Conservation (phyloP, 2,113 vertebrate genomes). For the Phaethornis superciliosus region DNA sequence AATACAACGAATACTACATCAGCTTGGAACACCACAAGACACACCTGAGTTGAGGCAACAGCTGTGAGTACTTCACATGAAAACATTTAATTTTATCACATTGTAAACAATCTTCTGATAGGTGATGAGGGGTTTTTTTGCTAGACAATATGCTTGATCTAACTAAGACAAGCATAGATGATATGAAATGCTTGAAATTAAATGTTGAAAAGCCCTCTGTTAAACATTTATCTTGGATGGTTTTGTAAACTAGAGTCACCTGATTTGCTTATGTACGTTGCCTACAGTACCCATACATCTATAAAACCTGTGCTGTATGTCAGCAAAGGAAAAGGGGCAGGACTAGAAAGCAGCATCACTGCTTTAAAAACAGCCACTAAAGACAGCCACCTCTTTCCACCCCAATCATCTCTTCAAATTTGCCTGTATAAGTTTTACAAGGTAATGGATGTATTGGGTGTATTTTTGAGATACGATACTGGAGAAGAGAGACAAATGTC, state of each 20-base stretch:
- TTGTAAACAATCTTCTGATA: neutral
- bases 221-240: neutral
- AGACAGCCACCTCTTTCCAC: neutral
- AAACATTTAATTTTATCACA: neutral
- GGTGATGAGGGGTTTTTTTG: neutral
- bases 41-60: slow-evolving; percentile 84
- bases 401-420: neutral
- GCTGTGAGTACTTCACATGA: slow-evolving; percentile 85
- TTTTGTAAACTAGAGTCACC: neutral
- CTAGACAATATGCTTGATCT: neutral
- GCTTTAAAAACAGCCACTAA: neutral
- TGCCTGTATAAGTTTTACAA: neutral
- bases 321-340: neutral
- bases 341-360: neutral
- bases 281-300: neutral
- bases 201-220: neutral
- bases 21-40: slow-evolving; percentile 90
- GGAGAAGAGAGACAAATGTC: neutral
- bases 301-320: neutral
- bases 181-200: neutral
- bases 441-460: neutral
- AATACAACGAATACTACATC: slow-evolving; percentile 88
- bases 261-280: fast-evolving
- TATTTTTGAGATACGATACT: neutral
- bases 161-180: neutral